Conservation (phyloP, 1,140 invertebrate species). For the Anadara kagoshimensis region DNA sequence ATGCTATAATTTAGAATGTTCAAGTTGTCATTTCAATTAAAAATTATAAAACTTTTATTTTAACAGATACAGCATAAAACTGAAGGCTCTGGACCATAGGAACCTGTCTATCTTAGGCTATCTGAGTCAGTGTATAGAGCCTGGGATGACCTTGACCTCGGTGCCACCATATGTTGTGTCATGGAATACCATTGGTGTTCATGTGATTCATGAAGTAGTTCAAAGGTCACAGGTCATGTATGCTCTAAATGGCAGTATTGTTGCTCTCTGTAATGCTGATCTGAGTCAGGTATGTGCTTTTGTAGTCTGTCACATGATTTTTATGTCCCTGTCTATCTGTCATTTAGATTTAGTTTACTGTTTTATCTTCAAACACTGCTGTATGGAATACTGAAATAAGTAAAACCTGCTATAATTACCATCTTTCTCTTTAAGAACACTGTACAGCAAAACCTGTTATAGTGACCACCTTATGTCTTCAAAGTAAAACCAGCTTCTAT, state of each 20-base stretch:
- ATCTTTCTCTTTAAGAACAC: too few species aligned
- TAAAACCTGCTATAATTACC: too few species aligned
- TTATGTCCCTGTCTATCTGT: too few species aligned
- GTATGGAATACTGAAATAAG: too few species aligned
- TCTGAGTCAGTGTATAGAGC: constrained; percentile 41
- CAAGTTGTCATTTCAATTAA: too few species aligned
- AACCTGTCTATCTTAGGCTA: constrained; percentile 57
- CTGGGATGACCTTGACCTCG: constrained; percentile 41
- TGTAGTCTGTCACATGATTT: neutral
- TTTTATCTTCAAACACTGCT: too few species aligned
- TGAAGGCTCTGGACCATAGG: constrained; percentile 51
- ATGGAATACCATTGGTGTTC: constrained; percentile 63
- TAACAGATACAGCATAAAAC: neutral
- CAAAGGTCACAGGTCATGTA: constrained; percentile 50
- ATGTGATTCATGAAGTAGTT: constrained; percentile 57
- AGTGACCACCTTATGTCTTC: too few species aligned
- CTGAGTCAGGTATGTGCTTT: constrained; percentile 41
- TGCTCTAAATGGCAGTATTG: constrained; percentile 68
- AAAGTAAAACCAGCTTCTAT: too few species aligned
- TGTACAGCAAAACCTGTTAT: too few species aligned
- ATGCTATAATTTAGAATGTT: too few species aligned
- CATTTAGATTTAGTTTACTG: too few species aligned
- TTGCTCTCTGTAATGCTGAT: constrained; percentile 66
- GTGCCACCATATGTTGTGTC: constrained; percentile 56
- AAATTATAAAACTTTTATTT: too few species aligned